Evolutionary conservation across 2,797 vertebrate genomes (phyloP), one percentile per base, ranked within the genome.

Genomic region (Acipenser transmontanus): DNA sequence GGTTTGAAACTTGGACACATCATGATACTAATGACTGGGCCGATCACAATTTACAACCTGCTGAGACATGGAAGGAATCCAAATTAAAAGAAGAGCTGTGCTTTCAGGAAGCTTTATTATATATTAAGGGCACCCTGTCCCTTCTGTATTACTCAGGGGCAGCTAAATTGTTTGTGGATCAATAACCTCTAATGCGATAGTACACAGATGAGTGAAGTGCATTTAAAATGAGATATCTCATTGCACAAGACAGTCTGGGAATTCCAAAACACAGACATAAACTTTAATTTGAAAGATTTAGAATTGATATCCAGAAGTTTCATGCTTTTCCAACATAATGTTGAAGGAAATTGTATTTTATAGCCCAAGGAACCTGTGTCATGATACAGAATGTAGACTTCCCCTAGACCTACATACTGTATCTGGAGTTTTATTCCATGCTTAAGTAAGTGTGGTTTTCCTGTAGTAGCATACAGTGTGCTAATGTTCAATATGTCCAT

Each of bases 151-250:
- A 81, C 77, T 81, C 78, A 73, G 81, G 81, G 78, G 81, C 77
- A 72, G 70, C 82, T 84, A 82, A 86, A 84, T 82, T 86, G 86
- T 87, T 84, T 82, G 80, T 75, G 75, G 88, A 88, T 91, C 90
- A 83, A 89, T 89, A 85, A 78, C 84, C 85, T 80, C 80, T 76
- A 74, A 77, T 84, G 77, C 78, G 73, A 74, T 74, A 76, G 79
- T 81, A 81, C 60, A 68, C 64, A 20, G 47, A 73, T 74, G 74
- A 81, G 79, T 75, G 78, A 72, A 83, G 82, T 83, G 84, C 82
- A 82, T 85, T 88, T 84, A 82, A 77, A 80, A 73, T 63, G 59
- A 79, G 80, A 87, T 85, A 89, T 85, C 78, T 82, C 79, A 88
- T 89, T 88, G 88, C 54, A 64, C 76, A 70, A 79, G 77, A 78